phyloP scores from a whole-genome alignment of 1,140 invertebrate genomes.

The Maconellicoccus hirsutus region DNA sequence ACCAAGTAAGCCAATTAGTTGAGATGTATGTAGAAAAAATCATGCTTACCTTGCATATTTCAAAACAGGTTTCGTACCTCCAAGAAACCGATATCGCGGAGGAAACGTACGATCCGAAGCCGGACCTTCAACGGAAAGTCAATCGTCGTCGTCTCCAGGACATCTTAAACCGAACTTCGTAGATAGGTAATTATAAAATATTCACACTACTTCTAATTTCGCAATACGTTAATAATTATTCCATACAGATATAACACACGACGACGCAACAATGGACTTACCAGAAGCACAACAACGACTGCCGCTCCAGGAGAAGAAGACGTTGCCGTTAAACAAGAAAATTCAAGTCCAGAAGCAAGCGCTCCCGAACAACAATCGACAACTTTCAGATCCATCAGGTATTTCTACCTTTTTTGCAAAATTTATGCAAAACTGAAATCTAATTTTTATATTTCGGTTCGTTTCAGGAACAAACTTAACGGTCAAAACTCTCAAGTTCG shows the following conservation, averaged over 20 bases:
- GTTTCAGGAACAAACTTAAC: not conserved
- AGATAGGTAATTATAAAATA: not conserved
- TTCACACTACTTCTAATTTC: no score
- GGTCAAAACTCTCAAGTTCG: not conserved
- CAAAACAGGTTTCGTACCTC: not conserved
- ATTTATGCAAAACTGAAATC: not conserved
- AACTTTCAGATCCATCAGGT: constrained; percentile 16
- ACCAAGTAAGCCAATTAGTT: not conserved
- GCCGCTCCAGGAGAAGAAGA: not conserved
- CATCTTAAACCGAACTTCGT: not conserved
- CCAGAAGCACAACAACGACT: not conserved
- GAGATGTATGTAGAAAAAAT: no score
- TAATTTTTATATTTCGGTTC: not conserved
- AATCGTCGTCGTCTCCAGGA: not conserved
- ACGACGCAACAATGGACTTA: not conserved
- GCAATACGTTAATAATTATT: no score
- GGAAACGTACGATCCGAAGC: not conserved
- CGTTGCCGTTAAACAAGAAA: not conserved
- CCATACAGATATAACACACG: not conserved
- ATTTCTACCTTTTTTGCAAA: no score
- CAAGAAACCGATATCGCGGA: not conserved
- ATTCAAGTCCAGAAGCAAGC: not conserved
- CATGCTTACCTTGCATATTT: no score
- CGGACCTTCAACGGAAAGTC: not conserved
- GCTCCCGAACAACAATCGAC: not conserved